Base-by-base conservation (phyloP, 2,113 vertebrate genomes). In the Antechinus stuartii region DNA sequence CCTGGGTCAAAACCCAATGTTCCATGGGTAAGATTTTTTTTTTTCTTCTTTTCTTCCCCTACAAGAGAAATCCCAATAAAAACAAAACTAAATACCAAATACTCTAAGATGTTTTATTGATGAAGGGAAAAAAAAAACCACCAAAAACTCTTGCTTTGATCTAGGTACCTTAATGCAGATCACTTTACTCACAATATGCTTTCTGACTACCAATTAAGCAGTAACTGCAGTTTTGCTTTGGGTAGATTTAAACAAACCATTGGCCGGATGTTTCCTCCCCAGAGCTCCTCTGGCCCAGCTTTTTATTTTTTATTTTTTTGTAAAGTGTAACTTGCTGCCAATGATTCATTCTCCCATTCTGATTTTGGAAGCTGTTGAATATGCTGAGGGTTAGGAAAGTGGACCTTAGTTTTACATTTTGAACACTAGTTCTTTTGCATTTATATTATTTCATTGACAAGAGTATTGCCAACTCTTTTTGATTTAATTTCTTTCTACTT, bases 301-400 rank as follows among this genome's bases (percentile, higher is more conserved):
- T 95, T 97, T 90, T 94, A 46, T 50, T 97, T 97, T 94, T 90
- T 52, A 52, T 52, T 52, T 95, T 95, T 96, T 96, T 50, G 68
- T 96, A 76, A 96, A 96, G 27, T 95, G 24, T 42, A 93, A 55
- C 57, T 89, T 92, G 52, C 54, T 95, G 94, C 95, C 93, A 96
- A 35, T 92, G 94, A 94, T 96, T 97, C 35, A 50, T 96, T 97
- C 52, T 90, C 54, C 96, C 10, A 84, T 35, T 95, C 96, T 96
- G 57, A 95, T 97, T 27, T 46, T 93, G 52, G 76, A 96, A 95
- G 89, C 94, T 96, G 47, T n/a, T 90, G 90, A 92, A 94, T 96
- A 97, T 89, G 35, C 50, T 96, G 95, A 11, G 93, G 91, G 47
- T 46, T 96, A 94, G 95, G 52, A 93, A 95, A 93, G 91, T 57